Base-by-base conservation (phyloP, 1,140 invertebrate species). In the Andrena cerasifolii region DNA sequence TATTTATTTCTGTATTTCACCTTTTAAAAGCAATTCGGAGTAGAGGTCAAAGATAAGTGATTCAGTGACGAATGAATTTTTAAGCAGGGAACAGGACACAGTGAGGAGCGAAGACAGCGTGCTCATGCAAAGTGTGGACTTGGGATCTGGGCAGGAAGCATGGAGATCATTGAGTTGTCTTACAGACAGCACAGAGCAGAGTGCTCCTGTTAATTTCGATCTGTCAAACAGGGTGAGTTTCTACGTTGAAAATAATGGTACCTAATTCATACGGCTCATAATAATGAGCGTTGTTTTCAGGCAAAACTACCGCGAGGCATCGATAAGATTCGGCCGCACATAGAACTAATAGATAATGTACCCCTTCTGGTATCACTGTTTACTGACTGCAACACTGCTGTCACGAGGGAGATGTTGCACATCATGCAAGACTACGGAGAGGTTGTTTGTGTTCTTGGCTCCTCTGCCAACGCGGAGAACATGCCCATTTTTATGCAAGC, bases 361-460 rank as follows among this genome's bases (percentile, higher is more conserved):
- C 99, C 99, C 1, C 92, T 99, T 14, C 94, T 99, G 53, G 98
- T 99, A 1, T 99, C 98, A 0, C 93, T 99, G 0, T 99, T 99
- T 89, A 99, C 98, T 2, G 99, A 99, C 91, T 99, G 98, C 92
- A 98, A 96, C 7, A 95, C 98, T 12, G 93, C 95, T 87, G 97
- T 96, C 0, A 98, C 97, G 0, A 93, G 95, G 21, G 96, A 97
- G 90, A 99, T 99, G 98, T 94, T 99, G 76, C 94, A 95, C 74
- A 99, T 99, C 62, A 98, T 99, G 98, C 98, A 99, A 93, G 98
- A 99, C 79, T 98, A 98, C 91, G 97, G 97, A 4, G 97, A 99
- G 93, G 96, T 99, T 24, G 97, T 98, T 0, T 97, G 97, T 82
- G 96, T 98, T 14, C 95, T 98, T 81, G 98, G 98, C 8, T 98